These are phyloP conservation scores for Poecilia picta DNA, from an alignment of 2,797 vertebrate genomes.

Conservation along the genomic window DNA sequence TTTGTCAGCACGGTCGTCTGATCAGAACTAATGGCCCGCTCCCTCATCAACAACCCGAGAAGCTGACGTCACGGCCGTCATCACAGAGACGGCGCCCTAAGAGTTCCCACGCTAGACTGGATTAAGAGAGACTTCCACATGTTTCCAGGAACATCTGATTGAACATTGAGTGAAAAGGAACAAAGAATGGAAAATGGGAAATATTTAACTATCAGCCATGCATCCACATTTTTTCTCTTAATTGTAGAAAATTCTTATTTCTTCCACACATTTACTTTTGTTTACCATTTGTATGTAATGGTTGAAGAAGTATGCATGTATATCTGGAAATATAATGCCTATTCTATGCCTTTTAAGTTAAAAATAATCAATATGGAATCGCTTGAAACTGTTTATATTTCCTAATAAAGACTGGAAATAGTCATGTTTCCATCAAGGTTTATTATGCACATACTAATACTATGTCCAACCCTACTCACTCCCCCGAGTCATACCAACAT, in stretches of 20 bases:
- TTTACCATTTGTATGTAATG: neutral
- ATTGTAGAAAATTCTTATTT: neutral
- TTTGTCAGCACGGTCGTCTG: conserved; percentile 35
- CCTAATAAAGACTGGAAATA: neutral
- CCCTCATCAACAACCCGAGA: neutral
- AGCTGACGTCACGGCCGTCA: neutral
- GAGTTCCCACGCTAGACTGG: neutral
- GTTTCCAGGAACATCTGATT: conserved; percentile 2
- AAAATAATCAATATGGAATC: neutral
- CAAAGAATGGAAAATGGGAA: neutral
- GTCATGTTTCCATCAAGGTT: too few species aligned
- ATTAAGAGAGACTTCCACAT: neutral
- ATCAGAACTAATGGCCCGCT: conserved; percentile 16
- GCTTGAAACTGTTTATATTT: neutral
- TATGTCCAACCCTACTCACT: too few species aligned
- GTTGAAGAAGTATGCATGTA: neutral
- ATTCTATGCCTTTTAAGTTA: neutral
- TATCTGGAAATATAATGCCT: neutral
- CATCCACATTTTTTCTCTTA: neutral
- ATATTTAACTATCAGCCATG: neutral
- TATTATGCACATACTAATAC: too few species aligned
- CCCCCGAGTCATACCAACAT: too few species aligned
- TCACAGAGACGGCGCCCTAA: neutral
- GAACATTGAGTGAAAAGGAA: neutral
- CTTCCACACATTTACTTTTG: neutral